Evolutionary conservation across 2,888 invertebrate genomes (phyloP).

Genomic region (Rhaphigaster nebulosa): DNA sequence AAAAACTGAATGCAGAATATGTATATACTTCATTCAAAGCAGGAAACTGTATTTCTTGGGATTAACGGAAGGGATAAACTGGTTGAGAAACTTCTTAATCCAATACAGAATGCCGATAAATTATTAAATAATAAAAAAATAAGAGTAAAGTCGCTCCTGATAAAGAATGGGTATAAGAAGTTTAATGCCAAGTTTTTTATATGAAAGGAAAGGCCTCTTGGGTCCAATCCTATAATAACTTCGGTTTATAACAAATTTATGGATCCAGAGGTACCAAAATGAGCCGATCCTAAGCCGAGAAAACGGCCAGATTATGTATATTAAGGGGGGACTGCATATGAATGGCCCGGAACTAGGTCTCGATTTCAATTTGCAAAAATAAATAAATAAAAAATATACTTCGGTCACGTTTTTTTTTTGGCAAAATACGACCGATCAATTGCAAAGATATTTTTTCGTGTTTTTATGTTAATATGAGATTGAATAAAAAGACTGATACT

Average conservation of each 20-base stretch:
- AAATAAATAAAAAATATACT: neutral
- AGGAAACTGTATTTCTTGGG: slow-evolving; percentile 24
- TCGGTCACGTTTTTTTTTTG: neutral
- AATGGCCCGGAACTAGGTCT: neutral
- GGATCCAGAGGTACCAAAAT: neutral
- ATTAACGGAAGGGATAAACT: neutral
- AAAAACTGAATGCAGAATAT: neutral
- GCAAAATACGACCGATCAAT: neutral
- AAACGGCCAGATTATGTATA: slow-evolving; percentile 46
- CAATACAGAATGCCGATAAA: slow-evolving; percentile 28
- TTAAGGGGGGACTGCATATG: slow-evolving; percentile 17
- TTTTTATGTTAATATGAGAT: neutral
- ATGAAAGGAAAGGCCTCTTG: neutral
- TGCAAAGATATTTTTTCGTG: neutral
- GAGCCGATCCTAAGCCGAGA: neutral
- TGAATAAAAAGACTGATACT: no score
- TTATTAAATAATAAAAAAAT: slow-evolving; percentile 49
- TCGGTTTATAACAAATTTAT: slow-evolving; percentile 52
- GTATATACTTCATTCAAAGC: neutral
- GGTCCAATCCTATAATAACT: slow-evolving; percentile 16
- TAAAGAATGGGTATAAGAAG: slow-evolving; percentile 17
- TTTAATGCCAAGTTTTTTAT: slow-evolving; percentile 47
- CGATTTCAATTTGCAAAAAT: slow-evolving; percentile 33
- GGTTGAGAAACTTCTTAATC: slow-evolving; percentile 30
- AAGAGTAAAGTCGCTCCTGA: slow-evolving; percentile 12